Percentiles rank a stretch among this genome's conserved stretches.
phyloP scores from a whole-genome alignment of 2,888 invertebrate species.

The Pachliopta kotzebuea region DNA sequence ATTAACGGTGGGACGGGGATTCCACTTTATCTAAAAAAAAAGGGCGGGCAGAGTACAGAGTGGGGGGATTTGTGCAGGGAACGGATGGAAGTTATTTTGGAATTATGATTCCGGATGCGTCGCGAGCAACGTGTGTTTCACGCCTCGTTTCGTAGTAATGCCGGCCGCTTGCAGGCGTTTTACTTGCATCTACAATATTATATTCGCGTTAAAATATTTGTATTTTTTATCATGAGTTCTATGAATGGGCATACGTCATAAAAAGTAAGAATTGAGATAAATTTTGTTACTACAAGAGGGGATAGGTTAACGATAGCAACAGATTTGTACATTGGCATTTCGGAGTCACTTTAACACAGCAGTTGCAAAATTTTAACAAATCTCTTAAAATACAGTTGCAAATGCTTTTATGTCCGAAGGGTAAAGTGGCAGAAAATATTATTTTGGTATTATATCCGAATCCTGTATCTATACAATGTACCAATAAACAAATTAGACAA shows the following conservation, averaged over 20 bases:
- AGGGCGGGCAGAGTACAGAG: constrained; percentile 52
- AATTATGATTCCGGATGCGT: constrained; percentile 81
- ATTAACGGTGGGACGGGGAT: constrained; percentile 77
- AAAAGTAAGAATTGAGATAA: constrained; percentile 19
- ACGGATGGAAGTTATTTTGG: constrained; percentile 75
- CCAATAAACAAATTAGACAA: no score
- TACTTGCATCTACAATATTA: constrained; percentile 54
- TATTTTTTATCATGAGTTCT: constrained; percentile 8
- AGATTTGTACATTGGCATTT: no score
- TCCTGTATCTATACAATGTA: no score
- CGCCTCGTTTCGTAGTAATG: constrained; percentile 74
- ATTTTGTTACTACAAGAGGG: constrained; percentile 9
- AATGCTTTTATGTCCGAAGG: no score
- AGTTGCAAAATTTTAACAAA: no score
- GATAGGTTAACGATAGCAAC: background rate
- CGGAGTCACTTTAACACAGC: no score
- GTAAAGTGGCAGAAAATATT: no score
- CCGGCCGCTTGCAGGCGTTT: constrained; percentile 63
- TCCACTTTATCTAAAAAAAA: constrained; percentile 78
- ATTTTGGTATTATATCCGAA: no score
- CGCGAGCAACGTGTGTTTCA: constrained; percentile 71
- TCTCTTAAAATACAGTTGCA: no score
- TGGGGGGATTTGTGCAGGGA: constrained; percentile 45
- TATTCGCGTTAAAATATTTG: constrained; percentile 46
- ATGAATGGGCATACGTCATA: constrained; percentile 10